These are phyloP conservation scores for Teleiodes luculella DNA, from an alignment of 2,888 invertebrate genomes.

Conservation along the genomic window DNA sequence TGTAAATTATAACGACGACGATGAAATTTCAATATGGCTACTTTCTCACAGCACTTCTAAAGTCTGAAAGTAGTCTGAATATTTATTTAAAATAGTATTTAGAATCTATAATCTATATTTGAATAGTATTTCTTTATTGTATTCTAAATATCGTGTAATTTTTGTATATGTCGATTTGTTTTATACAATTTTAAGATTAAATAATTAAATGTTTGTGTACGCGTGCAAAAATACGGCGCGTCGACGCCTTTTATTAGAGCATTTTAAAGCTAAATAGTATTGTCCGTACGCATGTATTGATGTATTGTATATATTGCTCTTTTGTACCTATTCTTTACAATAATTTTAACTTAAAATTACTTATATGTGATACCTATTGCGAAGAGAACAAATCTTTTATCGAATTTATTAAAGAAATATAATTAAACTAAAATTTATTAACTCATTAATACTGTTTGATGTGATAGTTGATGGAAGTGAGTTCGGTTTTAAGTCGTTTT, in stretches of 20 bases:
- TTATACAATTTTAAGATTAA: not conserved
- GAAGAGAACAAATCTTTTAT: not conserved
- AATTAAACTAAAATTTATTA: not conserved
- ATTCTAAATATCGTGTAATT: no score
- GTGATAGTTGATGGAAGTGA: not conserved
- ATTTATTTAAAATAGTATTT: no score
- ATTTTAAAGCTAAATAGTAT: not conserved
- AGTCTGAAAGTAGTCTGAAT: no score
- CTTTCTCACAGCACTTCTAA: no score
- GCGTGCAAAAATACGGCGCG: no score
- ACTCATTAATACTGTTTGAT: not conserved
- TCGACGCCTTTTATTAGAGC: not conserved
- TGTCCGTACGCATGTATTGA: not conserved
- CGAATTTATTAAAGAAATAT: not conserved
- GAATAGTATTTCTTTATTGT: no score
- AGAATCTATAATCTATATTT: no score
- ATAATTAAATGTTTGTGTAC: no score
- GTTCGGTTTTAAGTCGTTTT: not conserved
- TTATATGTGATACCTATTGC: not conserved
- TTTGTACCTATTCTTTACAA: slow-evolving; percentile 1
- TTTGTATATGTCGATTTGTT: no score
- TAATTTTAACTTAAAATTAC: not conserved
- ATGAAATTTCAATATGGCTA: no score
- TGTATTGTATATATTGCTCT: slow-evolving; percentile 8
- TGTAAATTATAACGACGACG: no score